Evolutionary conservation across 1,140 invertebrate species (phyloP).

Genomic region (Dinothrombium tinctorium): DNA sequence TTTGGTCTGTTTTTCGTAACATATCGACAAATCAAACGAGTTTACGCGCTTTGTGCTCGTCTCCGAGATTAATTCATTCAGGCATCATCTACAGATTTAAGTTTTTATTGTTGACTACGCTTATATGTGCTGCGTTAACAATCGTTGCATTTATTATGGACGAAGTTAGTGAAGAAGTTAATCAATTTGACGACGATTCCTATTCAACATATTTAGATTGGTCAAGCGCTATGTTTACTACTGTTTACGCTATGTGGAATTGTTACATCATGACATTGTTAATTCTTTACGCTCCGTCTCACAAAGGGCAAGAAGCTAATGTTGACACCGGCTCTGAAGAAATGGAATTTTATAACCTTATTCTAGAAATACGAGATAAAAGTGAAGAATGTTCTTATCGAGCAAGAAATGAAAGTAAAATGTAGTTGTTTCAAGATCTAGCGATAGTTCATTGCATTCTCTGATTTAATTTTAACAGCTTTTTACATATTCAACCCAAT

Average conservation of each 20-base stretch:
- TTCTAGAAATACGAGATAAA: conserved; percentile 20
- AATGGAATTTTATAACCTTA: conserved; percentile 67
- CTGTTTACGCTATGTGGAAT: conserved; percentile 99
- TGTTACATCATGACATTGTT: conserved; percentile 86
- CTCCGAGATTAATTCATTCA: conserved; percentile 37
- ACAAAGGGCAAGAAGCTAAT: conserved; percentile 34
- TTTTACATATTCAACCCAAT: too few species aligned
- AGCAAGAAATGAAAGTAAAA: conserved; percentile 5
- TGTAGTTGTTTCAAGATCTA: conserved; percentile 11
- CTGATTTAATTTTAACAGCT: too few species aligned
- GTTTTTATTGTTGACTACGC: conserved; percentile 82
- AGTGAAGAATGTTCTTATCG: too few species aligned
- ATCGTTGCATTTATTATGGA: conserved; percentile 84
- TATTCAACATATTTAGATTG: conserved; percentile 60
- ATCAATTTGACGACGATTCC: conserved; percentile 73
- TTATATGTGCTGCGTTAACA: conserved; percentile 79
- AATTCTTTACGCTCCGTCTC: conserved; percentile 88
- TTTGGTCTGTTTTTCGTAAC: conserved; percentile 58
- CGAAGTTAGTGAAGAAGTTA: conserved; percentile 76
- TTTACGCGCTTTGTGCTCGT: conserved; percentile 66
- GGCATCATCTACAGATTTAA: conserved; percentile 94
- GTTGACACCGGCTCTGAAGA: conserved; percentile 35
- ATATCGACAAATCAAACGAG: conserved; percentile 66
- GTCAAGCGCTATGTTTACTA: conserved; percentile 87
- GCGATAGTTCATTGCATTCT: conserved; percentile 6